These are phyloP conservation scores for Bothrops jararaca DNA, from an alignment of 2,113 vertebrate species.

Conservation along the genomic window DNA sequence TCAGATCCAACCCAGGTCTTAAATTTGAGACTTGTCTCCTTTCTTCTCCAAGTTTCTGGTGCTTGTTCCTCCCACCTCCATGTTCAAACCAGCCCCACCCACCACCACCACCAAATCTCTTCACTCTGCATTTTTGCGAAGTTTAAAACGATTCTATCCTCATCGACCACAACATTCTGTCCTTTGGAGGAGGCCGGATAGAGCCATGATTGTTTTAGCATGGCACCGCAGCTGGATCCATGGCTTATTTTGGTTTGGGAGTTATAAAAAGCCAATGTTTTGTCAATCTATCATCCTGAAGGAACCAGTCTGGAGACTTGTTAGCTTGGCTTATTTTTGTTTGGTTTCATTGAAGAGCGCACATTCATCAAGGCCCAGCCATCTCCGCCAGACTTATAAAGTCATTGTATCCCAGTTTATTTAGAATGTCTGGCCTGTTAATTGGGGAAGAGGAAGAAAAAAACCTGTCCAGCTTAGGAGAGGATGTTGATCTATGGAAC, in stretches of 20 bases:
- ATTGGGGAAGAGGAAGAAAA: slow-evolving; percentile 10
- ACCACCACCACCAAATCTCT: slow-evolving; percentile 17
- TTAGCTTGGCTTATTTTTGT: slow-evolving; percentile 38
- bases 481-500: not conserved
- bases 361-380: not conserved
- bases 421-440: slow-evolving; percentile 33
- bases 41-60: not conserved
- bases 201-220: slow-evolving; percentile 62
- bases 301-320: slow-evolving; percentile 49
- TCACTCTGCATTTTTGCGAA: slow-evolving; percentile 42
- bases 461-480: slow-evolving; percentile 40
- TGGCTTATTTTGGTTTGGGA: slow-evolving; percentile 59
- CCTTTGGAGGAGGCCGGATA: slow-evolving; percentile 55
- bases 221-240: slow-evolving; percentile 36
- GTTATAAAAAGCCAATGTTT: slow-evolving; percentile 66
- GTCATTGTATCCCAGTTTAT: slow-evolving; percentile 29
- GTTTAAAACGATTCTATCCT: slow-evolving; percentile 57
- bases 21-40: not conserved
- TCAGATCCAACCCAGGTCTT: slow-evolving; percentile 9
- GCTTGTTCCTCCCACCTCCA: slow-evolving; percentile 20
- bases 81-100: slow-evolving; percentile 4
- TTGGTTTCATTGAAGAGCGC: slow-evolving; percentile 45
- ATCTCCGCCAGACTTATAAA: not conserved
- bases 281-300: slow-evolving; percentile 53
- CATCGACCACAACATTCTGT: slow-evolving; percentile 41